A percentile compares a stretch with the other conserved stretches of the same genome.
phyloP scores from a whole-genome alignment of 2,888 invertebrate species.

The Amitus sp. region DNA sequence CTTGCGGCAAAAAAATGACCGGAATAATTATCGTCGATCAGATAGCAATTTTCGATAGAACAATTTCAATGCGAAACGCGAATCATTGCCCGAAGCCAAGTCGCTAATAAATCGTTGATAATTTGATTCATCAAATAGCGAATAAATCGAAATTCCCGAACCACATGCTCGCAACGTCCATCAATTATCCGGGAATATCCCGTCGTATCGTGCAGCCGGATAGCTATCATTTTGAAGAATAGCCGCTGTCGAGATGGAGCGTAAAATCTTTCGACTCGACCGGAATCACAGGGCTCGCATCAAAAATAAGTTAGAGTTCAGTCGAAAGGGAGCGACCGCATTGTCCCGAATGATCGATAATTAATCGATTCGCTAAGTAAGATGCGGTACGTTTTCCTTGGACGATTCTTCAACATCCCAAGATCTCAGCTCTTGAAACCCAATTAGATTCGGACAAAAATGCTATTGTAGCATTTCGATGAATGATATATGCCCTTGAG shows the following conservation, averaged over 20 bases:
- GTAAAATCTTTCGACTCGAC: constrained; percentile 31
- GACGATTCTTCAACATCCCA: neutral
- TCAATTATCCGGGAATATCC: constrained; percentile 35
- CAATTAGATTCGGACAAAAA: neutral
- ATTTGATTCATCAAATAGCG: constrained; percentile 26
- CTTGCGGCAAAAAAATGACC: too few species aligned
- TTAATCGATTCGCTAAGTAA: constrained; percentile 8
- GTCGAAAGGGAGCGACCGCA: constrained; percentile 6
- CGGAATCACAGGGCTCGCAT: constrained; percentile 22
- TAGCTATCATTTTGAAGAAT: constrained; percentile 37
- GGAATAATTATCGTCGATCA: too few species aligned
- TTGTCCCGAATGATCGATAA: constrained; percentile 17
- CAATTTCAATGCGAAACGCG: neutral
- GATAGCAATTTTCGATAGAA: neutral
- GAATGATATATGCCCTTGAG: neutral
- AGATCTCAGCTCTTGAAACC: neutral
- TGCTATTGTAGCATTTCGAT: neutral
- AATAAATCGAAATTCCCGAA: constrained; percentile 33
- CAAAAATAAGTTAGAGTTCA: constrained; percentile 29
- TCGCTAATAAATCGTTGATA: neutral
- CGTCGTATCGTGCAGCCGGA: constrained; percentile 34
- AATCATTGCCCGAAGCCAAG: too few species aligned
- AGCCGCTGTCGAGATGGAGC: constrained; percentile 34
- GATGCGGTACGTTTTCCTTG: constrained; percentile 1
- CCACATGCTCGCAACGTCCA: constrained; percentile 33